A percentile compares a stretch with the other conserved stretches of the same genome.
phyloP scores from a whole-genome alignment of 2,113 vertebrate species.

The Seriola dumerili region DNA sequence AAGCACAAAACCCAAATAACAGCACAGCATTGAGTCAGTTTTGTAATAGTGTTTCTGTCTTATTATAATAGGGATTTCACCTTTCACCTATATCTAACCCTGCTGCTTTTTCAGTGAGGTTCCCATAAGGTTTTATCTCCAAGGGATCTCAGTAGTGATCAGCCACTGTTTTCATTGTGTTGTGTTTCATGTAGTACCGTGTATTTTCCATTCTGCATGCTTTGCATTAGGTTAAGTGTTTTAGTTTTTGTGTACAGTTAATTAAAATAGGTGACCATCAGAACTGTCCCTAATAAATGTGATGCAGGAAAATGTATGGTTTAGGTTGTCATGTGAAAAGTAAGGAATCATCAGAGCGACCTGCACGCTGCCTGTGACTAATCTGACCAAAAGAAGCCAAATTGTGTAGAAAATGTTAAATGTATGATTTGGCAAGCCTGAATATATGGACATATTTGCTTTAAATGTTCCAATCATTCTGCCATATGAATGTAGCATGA shows the following conservation, averaged over 20 bases:
- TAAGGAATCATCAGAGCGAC: no score
- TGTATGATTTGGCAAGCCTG: background rate
- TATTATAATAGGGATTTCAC: background rate
- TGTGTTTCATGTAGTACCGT: background rate
- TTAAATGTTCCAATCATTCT: background rate
- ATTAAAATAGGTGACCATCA: background rate
- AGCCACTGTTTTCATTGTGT: background rate
- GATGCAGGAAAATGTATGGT: background rate
- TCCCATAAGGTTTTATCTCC: background rate
- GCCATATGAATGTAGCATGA: background rate
- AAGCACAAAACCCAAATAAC: background rate
- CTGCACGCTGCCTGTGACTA: background rate
- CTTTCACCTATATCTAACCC: background rate
- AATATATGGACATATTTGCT: background rate
- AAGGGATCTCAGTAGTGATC: background rate
- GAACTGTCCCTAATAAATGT: no score
- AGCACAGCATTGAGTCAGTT: no score
- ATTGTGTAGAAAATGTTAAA: background rate
- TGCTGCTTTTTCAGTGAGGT: background rate
- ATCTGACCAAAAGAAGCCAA: background rate
- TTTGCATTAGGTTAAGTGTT: background rate
- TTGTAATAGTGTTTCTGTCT: background rate
- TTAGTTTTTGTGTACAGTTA: conserved; percentile 6
- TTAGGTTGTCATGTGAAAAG: background rate
- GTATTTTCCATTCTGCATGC: background rate